A percentile compares a stretch with the other conserved stretches of the same genome.
phyloP scores from a whole-genome alignment of 1,140 invertebrate species.

The Zaprionus vittiger region DNA sequence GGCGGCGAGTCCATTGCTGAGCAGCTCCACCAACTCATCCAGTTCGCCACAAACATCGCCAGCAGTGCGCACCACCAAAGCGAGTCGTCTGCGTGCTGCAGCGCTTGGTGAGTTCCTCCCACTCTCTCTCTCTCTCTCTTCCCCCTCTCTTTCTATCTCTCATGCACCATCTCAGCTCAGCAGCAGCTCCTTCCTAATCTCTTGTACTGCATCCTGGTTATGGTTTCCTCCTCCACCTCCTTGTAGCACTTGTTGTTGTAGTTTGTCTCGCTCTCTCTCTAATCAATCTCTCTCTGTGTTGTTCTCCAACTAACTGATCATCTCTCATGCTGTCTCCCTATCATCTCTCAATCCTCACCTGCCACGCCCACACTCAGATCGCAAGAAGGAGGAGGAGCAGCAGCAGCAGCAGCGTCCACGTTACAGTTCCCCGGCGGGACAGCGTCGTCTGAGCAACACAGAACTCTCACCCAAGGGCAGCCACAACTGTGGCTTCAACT shows the following conservation, averaged over 20 bases:
- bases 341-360: slow-evolving; percentile 3
- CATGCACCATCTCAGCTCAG: not conserved
- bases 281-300: slow-evolving; percentile 1
- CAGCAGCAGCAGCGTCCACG: slow-evolving; percentile 50
- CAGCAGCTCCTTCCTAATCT: not conserved
- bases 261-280: slow-evolving; percentile 6
- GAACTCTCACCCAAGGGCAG: slow-evolving; percentile 61
- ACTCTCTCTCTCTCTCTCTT: not conserved
- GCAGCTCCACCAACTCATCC: slow-evolving; percentile 64
- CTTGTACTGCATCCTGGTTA: slow-evolving; percentile 1
- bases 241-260: slow-evolving; percentile 13
- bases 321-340: slow-evolving; percentile 36
- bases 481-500: slow-evolving; percentile 44
- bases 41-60: slow-evolving; percentile 65
- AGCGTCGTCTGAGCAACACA: slow-evolving; percentile 51
- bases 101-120: slow-evolving; percentile 84
- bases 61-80: slow-evolving; percentile 88
- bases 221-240: not conserved
- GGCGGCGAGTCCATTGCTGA: slow-evolving; percentile 57
- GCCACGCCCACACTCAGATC: slow-evolving; percentile 49
- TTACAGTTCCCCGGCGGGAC: slow-evolving; percentile 34
- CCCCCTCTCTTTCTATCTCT: not conserved
- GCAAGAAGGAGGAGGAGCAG: slow-evolving; percentile 76
- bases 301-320: slow-evolving; percentile 37
- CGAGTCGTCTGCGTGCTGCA: slow-evolving; percentile 89